Evolutionary conservation across 2,113 vertebrate genomes (phyloP).

Genomic region (Cryptotis parvus): DNA sequence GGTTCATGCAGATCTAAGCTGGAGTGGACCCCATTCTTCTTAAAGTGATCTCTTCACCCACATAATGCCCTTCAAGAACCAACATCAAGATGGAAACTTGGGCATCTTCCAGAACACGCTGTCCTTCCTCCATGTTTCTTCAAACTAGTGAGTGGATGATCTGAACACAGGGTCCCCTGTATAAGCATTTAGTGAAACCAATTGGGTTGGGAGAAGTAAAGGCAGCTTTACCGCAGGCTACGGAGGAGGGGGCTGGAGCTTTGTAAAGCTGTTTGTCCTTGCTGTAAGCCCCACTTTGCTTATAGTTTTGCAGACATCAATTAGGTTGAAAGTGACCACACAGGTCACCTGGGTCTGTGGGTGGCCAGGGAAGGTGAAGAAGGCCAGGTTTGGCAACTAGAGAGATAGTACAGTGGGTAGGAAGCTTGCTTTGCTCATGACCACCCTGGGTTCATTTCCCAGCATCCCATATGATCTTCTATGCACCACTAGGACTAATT

Average conservation of each 20-base stretch:
- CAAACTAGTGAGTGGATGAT: background rate
- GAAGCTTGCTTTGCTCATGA: too few relatives aligned
- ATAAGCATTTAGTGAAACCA: background rate
- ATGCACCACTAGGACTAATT: too few relatives aligned
- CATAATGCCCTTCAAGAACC: background rate
- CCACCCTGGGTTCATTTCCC: too few relatives aligned
- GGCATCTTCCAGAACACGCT: background rate
- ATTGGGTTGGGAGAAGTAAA: background rate
- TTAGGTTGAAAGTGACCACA: too few relatives aligned
- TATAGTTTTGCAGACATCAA: too few relatives aligned
- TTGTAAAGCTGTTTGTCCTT: background rate
- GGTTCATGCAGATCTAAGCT: fast-evolving
- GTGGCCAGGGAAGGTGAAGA: too few relatives aligned
- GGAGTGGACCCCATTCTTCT: background rate
- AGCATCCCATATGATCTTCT: too few relatives aligned
- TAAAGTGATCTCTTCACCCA: background rate
- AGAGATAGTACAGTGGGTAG: too few relatives aligned
- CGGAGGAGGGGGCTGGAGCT: background rate
- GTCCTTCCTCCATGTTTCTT: constrained; percentile 53
- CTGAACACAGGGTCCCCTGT: constrained; percentile 6
- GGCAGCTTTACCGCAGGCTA: background rate
- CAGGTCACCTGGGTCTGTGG: too few relatives aligned
- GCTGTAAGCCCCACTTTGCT: background rate
- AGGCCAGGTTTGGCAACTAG: too few relatives aligned
- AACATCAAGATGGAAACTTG: background rate